Evolutionary conservation across 1,140 invertebrate species (phyloP).

Genomic region (Phymastichus coffea): DNA sequence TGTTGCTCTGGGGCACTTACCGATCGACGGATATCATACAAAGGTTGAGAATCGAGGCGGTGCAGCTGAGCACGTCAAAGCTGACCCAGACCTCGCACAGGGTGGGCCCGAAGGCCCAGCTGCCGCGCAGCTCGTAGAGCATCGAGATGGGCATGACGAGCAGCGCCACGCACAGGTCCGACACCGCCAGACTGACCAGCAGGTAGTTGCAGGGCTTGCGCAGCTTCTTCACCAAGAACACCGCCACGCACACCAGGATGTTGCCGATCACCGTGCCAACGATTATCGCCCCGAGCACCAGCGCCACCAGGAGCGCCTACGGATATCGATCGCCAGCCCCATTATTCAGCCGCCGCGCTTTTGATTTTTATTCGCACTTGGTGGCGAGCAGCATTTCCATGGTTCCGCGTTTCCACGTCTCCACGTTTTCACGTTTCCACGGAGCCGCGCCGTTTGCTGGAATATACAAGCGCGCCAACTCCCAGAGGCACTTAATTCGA

Average conservation of each 20-base stretch:
- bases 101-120: conserved; percentile 80
- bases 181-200: conserved; percentile 87
- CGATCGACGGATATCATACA: conserved; percentile 89
- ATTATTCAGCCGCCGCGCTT: background rate
- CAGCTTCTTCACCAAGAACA: conserved; percentile 83
- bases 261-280: conserved; percentile 84
- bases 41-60: conserved; percentile 88
- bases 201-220: conserved; percentile 83
- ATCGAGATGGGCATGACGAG: conserved; percentile 85
- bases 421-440: background rate
- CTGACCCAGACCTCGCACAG: conserved; percentile 85
- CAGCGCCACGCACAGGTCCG: conserved; percentile 79
- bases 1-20: conserved; percentile 42
- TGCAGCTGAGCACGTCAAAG: conserved; percentile 80
- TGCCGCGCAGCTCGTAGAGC: conserved; percentile 77
- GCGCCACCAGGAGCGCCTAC: conserved; percentile 68
- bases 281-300: conserved; percentile 74
- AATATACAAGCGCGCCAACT: too few species aligned
- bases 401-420: background rate
- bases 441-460: too few species aligned
- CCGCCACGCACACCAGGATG: conserved; percentile 84
- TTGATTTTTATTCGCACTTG: too few species aligned
- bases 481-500: too few species aligned
- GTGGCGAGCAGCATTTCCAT: background rate
- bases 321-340: conserved; percentile 14